These are phyloP conservation scores for Mayetiola destructor DNA, from an alignment of 2,888 invertebrate species.

Conservation along the genomic window DNA sequence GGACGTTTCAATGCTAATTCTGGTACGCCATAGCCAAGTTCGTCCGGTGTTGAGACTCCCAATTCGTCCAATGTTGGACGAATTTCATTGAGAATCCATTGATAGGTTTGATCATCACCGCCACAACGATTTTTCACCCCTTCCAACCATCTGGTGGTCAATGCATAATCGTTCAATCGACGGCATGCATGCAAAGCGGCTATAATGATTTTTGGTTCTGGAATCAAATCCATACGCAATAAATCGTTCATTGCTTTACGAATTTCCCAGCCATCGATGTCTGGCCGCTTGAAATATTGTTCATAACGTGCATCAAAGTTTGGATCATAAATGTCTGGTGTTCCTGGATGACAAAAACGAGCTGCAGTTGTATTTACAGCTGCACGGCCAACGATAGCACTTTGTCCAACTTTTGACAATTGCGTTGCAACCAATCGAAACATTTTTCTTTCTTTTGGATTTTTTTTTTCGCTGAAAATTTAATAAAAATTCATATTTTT, in stretches of 20 bases:
- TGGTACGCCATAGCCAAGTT: conserved; percentile 93
- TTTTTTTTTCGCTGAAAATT: background rate
- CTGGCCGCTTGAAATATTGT: conserved; percentile 66
- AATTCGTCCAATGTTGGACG: conserved; percentile 83
- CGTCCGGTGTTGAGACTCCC: conserved; percentile 86
- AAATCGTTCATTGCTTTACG: conserved; percentile 84
- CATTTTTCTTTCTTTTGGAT: background rate
- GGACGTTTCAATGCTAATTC: conserved; percentile 61
- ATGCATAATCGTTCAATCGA: conserved; percentile 82
- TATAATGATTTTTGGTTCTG: conserved; percentile 77
- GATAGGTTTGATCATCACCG: conserved; percentile 59
- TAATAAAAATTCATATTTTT: background rate
- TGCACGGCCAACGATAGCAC: conserved; percentile 25
- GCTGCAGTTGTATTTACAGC: conserved; percentile 27
- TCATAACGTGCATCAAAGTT: conserved; percentile 75
- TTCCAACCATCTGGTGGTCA: conserved; percentile 87
- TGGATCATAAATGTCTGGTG: conserved; percentile 55
- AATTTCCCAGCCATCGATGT: conserved; percentile 90
- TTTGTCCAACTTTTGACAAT: conserved; percentile 31
- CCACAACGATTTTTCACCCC: conserved; percentile 83
- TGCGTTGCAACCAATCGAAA: conserved; percentile 38
- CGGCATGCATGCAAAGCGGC: conserved; percentile 85
- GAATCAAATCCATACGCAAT: conserved; percentile 78
- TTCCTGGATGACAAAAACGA: conserved; percentile 35
- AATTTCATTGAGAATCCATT: conserved; percentile 79